phyloP scores from a whole-genome alignment of 2,888 invertebrate species.

The Papilio demoleus region DNA sequence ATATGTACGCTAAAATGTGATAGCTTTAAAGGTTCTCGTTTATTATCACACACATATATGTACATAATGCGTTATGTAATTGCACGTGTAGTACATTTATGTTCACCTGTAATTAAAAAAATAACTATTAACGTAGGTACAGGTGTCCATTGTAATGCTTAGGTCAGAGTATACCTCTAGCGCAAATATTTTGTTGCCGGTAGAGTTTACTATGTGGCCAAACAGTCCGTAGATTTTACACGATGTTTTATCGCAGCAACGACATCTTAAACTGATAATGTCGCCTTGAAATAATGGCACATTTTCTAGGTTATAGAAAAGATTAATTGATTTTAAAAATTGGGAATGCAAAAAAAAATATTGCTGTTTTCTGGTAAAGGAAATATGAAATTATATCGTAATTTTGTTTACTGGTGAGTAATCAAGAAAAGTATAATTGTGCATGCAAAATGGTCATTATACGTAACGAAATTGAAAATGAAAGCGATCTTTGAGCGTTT shows the following conservation, averaged over 20 bases:
- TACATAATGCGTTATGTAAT: neutral
- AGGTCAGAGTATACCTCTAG: too few relatives aligned
- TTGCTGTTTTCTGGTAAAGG: neutral
- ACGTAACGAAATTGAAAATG: neutral
- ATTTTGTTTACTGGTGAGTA: neutral
- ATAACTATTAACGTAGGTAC: neutral
- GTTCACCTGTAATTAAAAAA: neutral
- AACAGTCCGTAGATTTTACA: too few relatives aligned
- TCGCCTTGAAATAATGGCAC: too few relatives aligned
- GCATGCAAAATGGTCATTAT: neutral
- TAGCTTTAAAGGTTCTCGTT: neutral
- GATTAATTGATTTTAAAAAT: too few relatives aligned
- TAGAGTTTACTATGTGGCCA: too few relatives aligned
- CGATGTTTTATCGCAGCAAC: too few relatives aligned
- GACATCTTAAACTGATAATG: too few relatives aligned
- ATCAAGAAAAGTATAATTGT: neutral
- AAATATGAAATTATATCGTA: neutral
- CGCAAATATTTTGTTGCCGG: too few relatives aligned
- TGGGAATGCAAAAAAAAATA: too few relatives aligned
- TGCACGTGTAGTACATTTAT: slow-evolving; percentile 2
- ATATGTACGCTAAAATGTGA: neutral
- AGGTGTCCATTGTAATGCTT: too few relatives aligned
- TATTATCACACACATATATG: slow-evolving; percentile 1
- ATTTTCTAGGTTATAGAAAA: too few relatives aligned
- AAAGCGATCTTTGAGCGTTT: neutral